Evolutionary conservation across 2,113 vertebrate species (phyloP), one percentile per base, ranked within the genome.

Genomic region (Scomber colias): DNA sequence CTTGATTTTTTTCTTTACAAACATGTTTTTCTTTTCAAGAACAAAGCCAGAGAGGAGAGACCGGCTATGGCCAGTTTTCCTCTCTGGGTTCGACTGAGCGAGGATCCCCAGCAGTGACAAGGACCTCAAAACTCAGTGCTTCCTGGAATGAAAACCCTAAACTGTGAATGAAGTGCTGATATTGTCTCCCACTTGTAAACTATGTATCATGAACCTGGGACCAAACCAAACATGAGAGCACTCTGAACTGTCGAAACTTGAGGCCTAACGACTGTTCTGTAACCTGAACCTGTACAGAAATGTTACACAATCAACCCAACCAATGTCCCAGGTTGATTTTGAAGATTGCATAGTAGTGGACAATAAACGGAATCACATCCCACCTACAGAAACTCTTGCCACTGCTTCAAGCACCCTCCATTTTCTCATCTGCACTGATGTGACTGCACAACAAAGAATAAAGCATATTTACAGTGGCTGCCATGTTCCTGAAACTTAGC

Each of bases 261-360:
- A 40, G 9, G 35, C 35, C 35, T 40, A 40, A 40, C 7, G 35
- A 40, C 35, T 40, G 35, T 40, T 40, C 35, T 24, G 30, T 59
- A 3, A 71, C 44, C 24, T 21, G 24, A 64, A 65, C 48, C 1
- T 15, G 35, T 68, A 63, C 24, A 65, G 48, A 57, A 31, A 54
- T 54, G 50, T 35, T 15, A 46, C 31, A 16, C 7, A 4, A n/a
- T 30, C 30, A 40, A 9, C 35, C 35, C 35, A 40, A 19, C 55
- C 31, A 65, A 46, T 64, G 9, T 30, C 30, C 45, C 40, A 56
- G 65, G n/a, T 7, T 45, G 55, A 68, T 66, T 53, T 30, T 71
- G 66, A 82, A 81, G 61, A 71, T 62, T 76, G 77, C 81, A 74
- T 71, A 80, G 78, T 54, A 71, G 50, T 67, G 81, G 62, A 74